phyloP scores from a whole-genome alignment of 2,113 vertebrate species.

The Alligator sinensis region DNA sequence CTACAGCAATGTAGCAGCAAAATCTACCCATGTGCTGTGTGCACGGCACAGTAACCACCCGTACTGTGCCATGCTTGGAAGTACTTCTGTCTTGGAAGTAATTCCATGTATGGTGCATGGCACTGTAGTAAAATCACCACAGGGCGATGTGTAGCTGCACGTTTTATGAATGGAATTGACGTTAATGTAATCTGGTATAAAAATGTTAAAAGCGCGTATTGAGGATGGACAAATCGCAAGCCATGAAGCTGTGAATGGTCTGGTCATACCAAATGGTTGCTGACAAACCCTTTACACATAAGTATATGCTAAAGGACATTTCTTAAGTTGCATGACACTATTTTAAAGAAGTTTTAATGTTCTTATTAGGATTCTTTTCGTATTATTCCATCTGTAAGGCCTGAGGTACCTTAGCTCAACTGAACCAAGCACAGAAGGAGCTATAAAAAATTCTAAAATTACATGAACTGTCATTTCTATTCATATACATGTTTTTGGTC shows the following conservation, averaged over 20 bases:
- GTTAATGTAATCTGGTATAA: background rate
- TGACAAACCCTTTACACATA: background rate
- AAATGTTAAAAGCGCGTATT: background rate
- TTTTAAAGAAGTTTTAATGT: background rate
- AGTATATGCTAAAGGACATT: background rate
- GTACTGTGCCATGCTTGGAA: no score
- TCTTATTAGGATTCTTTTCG: background rate
- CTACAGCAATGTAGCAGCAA: no score
- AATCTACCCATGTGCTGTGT: no score
- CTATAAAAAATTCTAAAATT: background rate
- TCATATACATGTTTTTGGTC: fast-evolving
- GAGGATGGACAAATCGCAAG: background rate
- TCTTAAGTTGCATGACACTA: background rate
- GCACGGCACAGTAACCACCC: no score
- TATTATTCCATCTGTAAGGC: no score
- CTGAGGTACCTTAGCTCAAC: background rate
- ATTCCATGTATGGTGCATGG: no score
- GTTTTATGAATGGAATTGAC: background rate
- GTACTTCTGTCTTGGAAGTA: no score
- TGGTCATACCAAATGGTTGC: background rate
- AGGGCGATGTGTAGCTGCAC: no score
- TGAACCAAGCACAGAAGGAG: background rate
- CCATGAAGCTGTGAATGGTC: background rate
- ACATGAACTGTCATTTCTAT: background rate
- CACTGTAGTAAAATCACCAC: no score